These are phyloP conservation scores for Oryzias javanicus DNA, from an alignment of 2,113 vertebrate species.

Conservation along the genomic window DNA sequence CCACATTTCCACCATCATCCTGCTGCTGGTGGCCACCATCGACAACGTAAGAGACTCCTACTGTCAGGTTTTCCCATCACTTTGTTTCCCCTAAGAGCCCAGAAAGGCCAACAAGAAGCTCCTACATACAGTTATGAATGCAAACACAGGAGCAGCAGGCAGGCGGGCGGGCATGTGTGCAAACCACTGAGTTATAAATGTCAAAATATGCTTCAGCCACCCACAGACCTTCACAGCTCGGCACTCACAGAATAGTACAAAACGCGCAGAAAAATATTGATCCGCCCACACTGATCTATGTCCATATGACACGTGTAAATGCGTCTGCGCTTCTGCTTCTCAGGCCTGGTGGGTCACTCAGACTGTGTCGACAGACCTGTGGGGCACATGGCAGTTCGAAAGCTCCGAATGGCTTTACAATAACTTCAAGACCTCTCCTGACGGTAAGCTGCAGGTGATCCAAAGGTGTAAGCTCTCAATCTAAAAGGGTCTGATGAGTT, in stretches of 20 bases:
- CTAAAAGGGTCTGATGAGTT: not conserved
- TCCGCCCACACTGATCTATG: not conserved
- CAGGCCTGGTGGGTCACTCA: constrained; percentile 78
- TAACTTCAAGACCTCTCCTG: constrained; percentile 60
- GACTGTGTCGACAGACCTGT: constrained; percentile 69
- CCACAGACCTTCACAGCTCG: not conserved
- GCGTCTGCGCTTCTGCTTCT: not conserved
- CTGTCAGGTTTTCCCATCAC: too few species aligned
- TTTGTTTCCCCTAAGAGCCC: not conserved
- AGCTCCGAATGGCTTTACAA: constrained; percentile 68
- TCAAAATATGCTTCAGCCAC: not conserved
- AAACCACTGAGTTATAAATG: constrained; percentile 2
- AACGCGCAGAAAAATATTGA: not conserved
- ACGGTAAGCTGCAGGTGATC: constrained; percentile 41
- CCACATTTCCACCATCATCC: constrained; percentile 75
- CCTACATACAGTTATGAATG: not conserved
- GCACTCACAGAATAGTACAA: not conserved
- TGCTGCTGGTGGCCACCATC: constrained; percentile 78
- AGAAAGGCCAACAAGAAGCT: not conserved
- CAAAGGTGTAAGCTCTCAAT: not conserved
- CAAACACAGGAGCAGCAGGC: not conserved
- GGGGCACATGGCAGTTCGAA: constrained; percentile 69
- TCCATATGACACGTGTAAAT: not conserved
- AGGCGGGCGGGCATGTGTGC: not conserved
- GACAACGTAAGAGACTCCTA: constrained; percentile 72